Conservation (phyloP, 1,140 invertebrate species). For the Euschistus heros region DNA sequence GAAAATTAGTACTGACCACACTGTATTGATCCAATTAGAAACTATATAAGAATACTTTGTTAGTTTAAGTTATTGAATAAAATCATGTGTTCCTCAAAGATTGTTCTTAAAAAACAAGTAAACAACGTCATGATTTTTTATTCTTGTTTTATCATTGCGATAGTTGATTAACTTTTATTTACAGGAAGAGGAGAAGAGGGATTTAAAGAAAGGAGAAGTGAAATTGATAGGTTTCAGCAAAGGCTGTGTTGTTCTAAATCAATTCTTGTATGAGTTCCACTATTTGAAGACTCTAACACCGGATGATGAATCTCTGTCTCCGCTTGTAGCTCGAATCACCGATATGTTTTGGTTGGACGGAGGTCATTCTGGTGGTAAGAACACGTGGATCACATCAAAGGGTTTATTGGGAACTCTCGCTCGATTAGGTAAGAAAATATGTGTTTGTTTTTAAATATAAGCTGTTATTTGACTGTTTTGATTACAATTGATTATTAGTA, state of each 20-base stretch:
- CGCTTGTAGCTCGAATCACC: constrained; percentile 48
- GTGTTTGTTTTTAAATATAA: neutral
- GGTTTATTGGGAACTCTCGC: constrained; percentile 57
- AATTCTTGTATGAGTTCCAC: constrained; percentile 74
- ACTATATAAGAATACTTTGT: no score
- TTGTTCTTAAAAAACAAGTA: no score
- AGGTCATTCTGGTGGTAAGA: constrained; percentile 67
- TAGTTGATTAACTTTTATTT: neutral
- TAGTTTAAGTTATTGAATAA: no score
- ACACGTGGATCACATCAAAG: constrained; percentile 72
- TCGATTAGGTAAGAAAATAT: constrained; percentile 35
- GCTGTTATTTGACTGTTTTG: no score
- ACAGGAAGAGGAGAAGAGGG: constrained; percentile 11
- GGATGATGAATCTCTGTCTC: constrained; percentile 40
- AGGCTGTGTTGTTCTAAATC: constrained; percentile 83
- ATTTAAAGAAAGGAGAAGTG: constrained; percentile 34
- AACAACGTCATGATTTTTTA: no score
- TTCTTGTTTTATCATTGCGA: no score
- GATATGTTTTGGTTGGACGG: constrained; percentile 81
- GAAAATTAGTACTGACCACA: no score
- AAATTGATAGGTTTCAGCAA: constrained; percentile 78
- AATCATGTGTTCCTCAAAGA: no score
- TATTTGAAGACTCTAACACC: constrained; percentile 53
- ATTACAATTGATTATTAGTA: neutral
- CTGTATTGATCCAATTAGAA: no score